phyloP scores from a whole-genome alignment of 37 sponge, comb jelly and placozoan species.

The Halisarca cf. caerulea region DNA sequence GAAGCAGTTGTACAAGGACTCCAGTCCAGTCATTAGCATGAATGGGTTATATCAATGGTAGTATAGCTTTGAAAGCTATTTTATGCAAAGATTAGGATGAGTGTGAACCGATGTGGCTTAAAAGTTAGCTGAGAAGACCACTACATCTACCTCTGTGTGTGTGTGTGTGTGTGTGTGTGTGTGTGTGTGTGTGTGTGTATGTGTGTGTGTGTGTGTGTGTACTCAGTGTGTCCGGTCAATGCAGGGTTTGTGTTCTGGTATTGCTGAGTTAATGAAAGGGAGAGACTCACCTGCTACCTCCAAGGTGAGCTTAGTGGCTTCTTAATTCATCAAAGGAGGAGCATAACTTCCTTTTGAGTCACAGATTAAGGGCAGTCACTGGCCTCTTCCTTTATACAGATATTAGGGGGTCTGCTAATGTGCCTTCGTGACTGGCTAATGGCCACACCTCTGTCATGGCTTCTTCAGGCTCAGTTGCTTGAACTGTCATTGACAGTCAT shows the following conservation, averaged over 20 bases:
- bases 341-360: not conserved
- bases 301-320: not conserved
- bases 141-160: not conserved
- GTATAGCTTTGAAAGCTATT: too few relatives aligned
- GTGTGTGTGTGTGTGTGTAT: too few relatives aligned
- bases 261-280: not conserved
- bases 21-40: too few relatives aligned
- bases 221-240: not conserved
- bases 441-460: conserved; percentile 41
- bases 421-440: conserved; percentile 78
- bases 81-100: too few relatives aligned
- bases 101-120: too few relatives aligned
- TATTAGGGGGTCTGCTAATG: conserved; percentile 47
- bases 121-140: too few relatives aligned
- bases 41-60: too few relatives aligned
- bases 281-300: not conserved
- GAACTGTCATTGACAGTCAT: not conserved
- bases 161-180: not conserved
- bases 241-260: conserved; percentile 14
- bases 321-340: not conserved
- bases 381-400: conserved; percentile 16
- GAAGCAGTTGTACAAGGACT: too few relatives aligned
- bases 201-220: not conserved
- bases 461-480: not conserved
- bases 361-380: not conserved